Base-by-base conservation (phyloP, 2,113 vertebrate genomes). In the Spheniscus mendiculus region DNA sequence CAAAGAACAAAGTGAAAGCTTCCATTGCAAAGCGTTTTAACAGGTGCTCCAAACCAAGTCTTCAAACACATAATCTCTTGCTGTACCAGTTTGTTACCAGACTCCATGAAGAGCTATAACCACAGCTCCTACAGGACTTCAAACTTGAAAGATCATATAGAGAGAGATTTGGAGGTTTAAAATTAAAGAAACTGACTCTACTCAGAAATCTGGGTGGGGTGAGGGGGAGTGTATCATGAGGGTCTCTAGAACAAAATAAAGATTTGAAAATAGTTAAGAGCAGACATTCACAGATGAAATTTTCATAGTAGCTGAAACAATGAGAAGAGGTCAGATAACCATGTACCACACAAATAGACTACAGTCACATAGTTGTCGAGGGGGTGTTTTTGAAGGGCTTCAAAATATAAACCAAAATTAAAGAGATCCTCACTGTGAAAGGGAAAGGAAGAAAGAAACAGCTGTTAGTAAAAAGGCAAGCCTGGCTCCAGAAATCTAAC, bases 211-310 rank as follows among this genome's bases (percentile, higher is more conserved):
- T 79, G 40, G 6, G n/a, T 34, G 15, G 22, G 11, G 12, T 55
- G 27, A 85, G 4, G 16, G 7, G 3, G 27, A 34, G 9, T 0
- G 0, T 18, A 22, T 36, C 19, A 27, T 15, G 47, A 62, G 13
- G 9, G 27, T n/a, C 15, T 50, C 58, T 19, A 65, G 44, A 50
- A 44, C 9, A 49, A 79, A 66, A 65, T 36, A 15, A 56, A 34
- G 12, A 36, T 44, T 52, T 50, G 42, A 34, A 71, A 58, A 47
- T 13, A 10, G 7, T 62, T 53, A 53, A 67, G 12, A 45, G 23
- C 12, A 80, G 58, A 71, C 40, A 38, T 74, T 59, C 36, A 38
- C 14, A 36, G 22, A 61, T 29, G 4, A 83, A 76, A 83, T 59
- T 32, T 45, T 74, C 61, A 45, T 23, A 53, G 23, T 34, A 45